Conservation (phyloP, 2,113 vertebrate genomes). For the Ovis canadensis region DNA sequence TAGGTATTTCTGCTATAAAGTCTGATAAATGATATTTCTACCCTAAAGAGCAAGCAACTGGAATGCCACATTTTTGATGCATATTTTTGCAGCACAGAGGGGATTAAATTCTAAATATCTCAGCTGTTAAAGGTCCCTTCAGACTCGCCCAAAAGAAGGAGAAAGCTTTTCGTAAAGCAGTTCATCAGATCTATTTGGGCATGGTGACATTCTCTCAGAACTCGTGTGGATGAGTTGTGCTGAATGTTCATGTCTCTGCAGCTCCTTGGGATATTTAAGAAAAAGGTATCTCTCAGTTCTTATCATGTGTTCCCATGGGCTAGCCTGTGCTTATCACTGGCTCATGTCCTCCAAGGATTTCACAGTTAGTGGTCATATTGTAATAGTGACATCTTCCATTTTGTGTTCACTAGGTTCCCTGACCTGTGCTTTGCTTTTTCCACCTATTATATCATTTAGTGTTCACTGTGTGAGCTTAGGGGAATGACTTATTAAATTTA, state of each 20-base stretch:
- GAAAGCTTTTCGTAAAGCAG: conserved; percentile 35
- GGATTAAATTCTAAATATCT: conserved; percentile 68
- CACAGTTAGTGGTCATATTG: not conserved
- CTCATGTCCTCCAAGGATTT: not conserved
- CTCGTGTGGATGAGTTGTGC: not conserved
- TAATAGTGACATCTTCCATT: not conserved
- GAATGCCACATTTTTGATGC: conserved; percentile 50
- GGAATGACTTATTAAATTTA: not conserved
- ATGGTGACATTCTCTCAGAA: not conserved
- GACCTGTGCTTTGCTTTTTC: not conserved
- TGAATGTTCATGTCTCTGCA: conserved; percentile 37
- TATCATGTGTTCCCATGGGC: not conserved
- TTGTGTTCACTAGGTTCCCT: not conserved
- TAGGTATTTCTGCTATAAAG: conserved; percentile 33
- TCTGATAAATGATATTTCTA: conserved; percentile 37
- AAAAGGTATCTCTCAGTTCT: not conserved
- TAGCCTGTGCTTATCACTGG: not conserved
- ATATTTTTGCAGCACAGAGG: conserved; percentile 36
- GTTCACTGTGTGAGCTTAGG: not conserved
- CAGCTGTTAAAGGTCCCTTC: conserved; percentile 58
- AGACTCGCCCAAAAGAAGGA: conserved; percentile 50
- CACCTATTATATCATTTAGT: not conserved
- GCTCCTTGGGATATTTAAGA: not conserved
- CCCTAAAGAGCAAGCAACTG: not conserved
- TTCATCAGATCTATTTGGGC: conserved; percentile 44